Conservation (phyloP, 30 jellyfish, hydroid and myxozoan species). For the Phacellophora camtschatica region DNA sequence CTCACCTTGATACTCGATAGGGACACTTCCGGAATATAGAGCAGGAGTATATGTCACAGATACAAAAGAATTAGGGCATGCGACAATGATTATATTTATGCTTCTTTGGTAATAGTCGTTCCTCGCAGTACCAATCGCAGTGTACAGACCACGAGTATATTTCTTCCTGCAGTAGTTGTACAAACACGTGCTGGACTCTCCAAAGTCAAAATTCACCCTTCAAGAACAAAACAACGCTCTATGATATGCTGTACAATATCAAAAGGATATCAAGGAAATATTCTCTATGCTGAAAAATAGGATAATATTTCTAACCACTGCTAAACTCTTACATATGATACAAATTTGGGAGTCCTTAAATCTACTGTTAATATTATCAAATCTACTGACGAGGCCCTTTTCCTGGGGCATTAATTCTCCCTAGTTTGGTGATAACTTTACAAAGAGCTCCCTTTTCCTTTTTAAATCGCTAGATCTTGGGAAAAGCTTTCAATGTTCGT, state of each 20-base stretch:
- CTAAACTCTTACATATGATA: too few relatives aligned
- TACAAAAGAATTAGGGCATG: slow-evolving; percentile 26
- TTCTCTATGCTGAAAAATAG: neutral
- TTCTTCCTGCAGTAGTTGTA: slow-evolving; percentile 46
- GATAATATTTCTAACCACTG: too few relatives aligned
- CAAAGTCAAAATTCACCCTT: slow-evolving; percentile 31
- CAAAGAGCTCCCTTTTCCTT: too few relatives aligned
- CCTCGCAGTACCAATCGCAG: slow-evolving; percentile 29
- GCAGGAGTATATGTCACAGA: slow-evolving; percentile 21
- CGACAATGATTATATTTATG: neutral
- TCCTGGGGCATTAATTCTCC: too few relatives aligned
- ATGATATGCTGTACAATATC: neutral
- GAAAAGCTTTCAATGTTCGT: too few relatives aligned
- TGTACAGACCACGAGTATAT: slow-evolving; percentile 31
- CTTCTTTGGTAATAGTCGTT: slow-evolving; percentile 2
- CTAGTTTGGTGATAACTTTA: too few relatives aligned
- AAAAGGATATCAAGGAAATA: neutral
- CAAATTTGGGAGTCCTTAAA: too few relatives aligned
- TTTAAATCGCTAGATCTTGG: too few relatives aligned
- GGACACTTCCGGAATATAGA: neutral
- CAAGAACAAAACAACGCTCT: neutral
- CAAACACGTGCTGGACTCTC: slow-evolving; percentile 23
- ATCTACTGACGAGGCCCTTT: too few relatives aligned
- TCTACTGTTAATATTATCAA: too few relatives aligned
- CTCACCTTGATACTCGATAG: slow-evolving; percentile 27